Evolutionary conservation across 2,888 invertebrate genomes (phyloP), one percentile per base, ranked within the genome.

Genomic region (Lasioglossum pauxillum): DNA sequence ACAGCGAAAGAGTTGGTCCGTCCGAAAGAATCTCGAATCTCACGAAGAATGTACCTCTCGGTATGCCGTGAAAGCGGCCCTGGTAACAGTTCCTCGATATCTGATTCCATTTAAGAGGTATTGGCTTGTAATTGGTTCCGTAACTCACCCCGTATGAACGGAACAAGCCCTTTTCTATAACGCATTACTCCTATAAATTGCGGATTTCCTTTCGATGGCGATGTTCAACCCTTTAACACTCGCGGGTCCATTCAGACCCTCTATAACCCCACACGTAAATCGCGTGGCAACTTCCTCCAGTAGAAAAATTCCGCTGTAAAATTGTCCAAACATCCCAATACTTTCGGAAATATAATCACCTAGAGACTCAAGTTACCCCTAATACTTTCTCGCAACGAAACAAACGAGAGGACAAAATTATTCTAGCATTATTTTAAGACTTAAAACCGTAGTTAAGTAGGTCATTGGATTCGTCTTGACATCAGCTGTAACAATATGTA

Each of bases 31-130:
- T 71, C 71, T 46, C 72, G 72, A 72, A 46, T 72, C 44, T 72
- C 72, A 27, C 72, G 72, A 72, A 72, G 27, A 71, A 71, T 71
- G 71, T 71, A 71, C 38, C 71, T 71, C 41, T 41, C 71, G n/a
- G 35, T 23, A 38, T 38, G 27, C 72, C 46, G 72, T 46, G 19
- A 31, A 73, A 49, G 49, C 44, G 16, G 10, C 35, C 31, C 38
- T 10, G 19, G 46, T 46, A 46, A 46, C 73, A 46, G 73, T 49
- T 49, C 73, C 46, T 49, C 73, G 73, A 73, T 73, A 73, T 73
- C 46, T 46, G 73, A 73, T 73, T 46, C 31, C 73, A 46, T 73
- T 73, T 73, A 73, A 73, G 73, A 73, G 73, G 73, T 49, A 73
- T 73, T 46, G 73, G 31, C 46, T 46, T 46, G 73, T 73, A 73